These are phyloP conservation scores for Congeria kusceri DNA, from an alignment of 2,888 invertebrate genomes.

Conservation along the genomic window DNA sequence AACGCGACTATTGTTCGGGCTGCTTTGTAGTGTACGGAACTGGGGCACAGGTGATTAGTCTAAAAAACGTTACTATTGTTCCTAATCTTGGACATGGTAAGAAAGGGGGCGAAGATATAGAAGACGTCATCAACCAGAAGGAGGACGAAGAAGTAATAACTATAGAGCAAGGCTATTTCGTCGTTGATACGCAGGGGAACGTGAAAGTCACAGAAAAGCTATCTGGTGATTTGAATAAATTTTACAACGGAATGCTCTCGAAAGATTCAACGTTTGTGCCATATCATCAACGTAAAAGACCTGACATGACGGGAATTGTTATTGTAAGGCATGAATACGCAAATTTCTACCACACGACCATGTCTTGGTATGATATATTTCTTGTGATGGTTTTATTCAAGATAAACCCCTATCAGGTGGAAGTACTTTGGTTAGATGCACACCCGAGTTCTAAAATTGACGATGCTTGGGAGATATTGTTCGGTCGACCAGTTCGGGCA, in stretches of 20 bases:
- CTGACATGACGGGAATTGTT: constrained; percentile 64
- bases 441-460: constrained; percentile 81
- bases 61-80: constrained; percentile 45
- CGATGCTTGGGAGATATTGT: constrained; percentile 79
- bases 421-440: constrained; percentile 81
- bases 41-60: constrained; percentile 28
- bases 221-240: constrained; percentile 24
- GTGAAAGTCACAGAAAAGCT: constrained; percentile 4
- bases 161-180: constrained; percentile 37
- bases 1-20: constrained; percentile 30
- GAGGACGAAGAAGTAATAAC: constrained; percentile 38
- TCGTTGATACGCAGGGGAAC: constrained; percentile 7
- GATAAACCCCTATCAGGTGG: constrained; percentile 70
- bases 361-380: constrained; percentile 81
- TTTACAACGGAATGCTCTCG: constrained; percentile 17
- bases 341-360: constrained; percentile 82
- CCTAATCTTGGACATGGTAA: constrained; percentile 43
- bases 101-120: constrained; percentile 45
- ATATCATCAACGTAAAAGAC: constrained; percentile 12
- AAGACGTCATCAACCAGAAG: constrained; percentile 37
- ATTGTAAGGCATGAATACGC: constrained; percentile 80
- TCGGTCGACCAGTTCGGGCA: constrained; percentile 74
- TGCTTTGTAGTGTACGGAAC: constrained; percentile 40
- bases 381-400: constrained; percentile 74
- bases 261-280: constrained; percentile 15